These are phyloP conservation scores for Acrossocheilus wenchowensis DNA, from an alignment of 2,797 vertebrate genomes.

Conservation along the genomic window DNA sequence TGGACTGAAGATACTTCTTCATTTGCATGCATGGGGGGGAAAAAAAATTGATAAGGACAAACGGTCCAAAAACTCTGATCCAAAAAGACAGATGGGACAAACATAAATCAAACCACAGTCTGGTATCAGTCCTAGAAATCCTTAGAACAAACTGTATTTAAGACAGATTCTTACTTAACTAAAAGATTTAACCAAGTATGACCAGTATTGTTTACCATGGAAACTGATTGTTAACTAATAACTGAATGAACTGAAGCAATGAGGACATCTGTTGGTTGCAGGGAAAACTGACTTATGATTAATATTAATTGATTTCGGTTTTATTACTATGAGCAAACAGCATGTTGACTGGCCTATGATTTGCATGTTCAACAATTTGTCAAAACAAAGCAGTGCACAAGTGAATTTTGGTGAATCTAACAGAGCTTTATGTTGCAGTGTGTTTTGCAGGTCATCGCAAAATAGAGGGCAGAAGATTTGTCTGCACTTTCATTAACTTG, in stretches of 20 bases:
- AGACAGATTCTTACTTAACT: neutral
- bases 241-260: neutral
- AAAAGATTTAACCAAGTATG: neutral
- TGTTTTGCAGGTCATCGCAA: neutral
- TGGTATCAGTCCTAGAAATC: neutral
- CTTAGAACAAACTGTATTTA: neutral
- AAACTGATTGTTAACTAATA: neutral
- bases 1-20: neutral
- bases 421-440: neutral
- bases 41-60: neutral
- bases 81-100: neutral
- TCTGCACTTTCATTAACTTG: neutral
- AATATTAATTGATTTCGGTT: neutral
- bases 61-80: neutral
- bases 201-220: neutral
- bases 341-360: neutral
- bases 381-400: neutral
- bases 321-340: neutral
- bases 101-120: neutral
- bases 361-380: neutral
- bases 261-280: constrained; percentile 7
- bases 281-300: neutral
- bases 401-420: neutral
- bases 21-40: neutral
- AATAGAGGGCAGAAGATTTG: too few relatives aligned